phyloP scores from a whole-genome alignment of 2,888 invertebrate species.

The Drosophila merina region DNA sequence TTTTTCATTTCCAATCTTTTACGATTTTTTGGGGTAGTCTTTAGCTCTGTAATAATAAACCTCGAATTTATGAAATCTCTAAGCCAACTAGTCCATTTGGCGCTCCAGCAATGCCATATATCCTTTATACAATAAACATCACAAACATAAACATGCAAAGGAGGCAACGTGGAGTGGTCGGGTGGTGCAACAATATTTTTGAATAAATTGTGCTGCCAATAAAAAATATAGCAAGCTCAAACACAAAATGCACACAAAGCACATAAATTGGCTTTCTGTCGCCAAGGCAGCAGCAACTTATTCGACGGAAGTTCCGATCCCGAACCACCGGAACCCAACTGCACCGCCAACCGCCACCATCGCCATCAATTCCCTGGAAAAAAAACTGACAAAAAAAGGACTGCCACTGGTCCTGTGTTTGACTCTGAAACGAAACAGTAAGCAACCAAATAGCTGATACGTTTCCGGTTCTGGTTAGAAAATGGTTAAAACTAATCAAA shows the following conservation, averaged over 20 bases:
- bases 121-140: slow-evolving; percentile 41
- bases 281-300: slow-evolving; percentile 56
- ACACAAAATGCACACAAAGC: slow-evolving; percentile 53
- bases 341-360: slow-evolving; percentile 3
- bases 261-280: slow-evolving; percentile 67
- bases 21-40: no score
- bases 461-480: slow-evolving; percentile 31
- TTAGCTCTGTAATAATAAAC: not conserved
- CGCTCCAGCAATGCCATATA: slow-evolving; percentile 18
- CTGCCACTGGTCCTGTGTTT: slow-evolving; percentile 6
- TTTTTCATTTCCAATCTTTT: no score
- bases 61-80: slow-evolving; percentile 15
- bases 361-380: slow-evolving; percentile 2
- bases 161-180: not conserved
- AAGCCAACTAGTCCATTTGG: not conserved
- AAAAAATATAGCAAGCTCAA: slow-evolving; percentile 53
- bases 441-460: slow-evolving; percentile 34
- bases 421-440: slow-evolving; percentile 24
- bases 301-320: slow-evolving; percentile 14
- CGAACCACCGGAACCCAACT: slow-evolving; percentile 2
- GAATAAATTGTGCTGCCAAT: slow-evolving; percentile 64
- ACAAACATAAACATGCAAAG: slow-evolving; percentile 12
- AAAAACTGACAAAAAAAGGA: slow-evolving; percentile 7
- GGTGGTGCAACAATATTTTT: slow-evolving; percentile 26
- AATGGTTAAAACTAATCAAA: not conserved